Conservation (phyloP, 92 coral and sea anemone species). For the Palythoa heliodiscus region DNA sequence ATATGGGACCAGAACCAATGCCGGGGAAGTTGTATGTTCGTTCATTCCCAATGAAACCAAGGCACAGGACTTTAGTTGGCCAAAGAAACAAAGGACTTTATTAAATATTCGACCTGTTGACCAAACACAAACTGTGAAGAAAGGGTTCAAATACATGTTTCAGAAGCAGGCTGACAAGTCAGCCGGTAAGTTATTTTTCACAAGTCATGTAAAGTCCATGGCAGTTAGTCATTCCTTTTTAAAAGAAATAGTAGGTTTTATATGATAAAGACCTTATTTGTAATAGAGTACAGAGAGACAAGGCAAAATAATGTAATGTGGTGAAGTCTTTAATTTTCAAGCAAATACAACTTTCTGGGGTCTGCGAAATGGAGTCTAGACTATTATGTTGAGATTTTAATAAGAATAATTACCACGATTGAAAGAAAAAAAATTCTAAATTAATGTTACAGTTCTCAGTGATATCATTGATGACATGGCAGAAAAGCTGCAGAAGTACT, state of each 20-base stretch:
- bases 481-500: conserved; percentile 66
- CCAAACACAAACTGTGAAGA: conserved; percentile 61
- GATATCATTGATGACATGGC: conserved; percentile 91
- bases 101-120: conserved; percentile 60
- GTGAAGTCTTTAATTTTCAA: too few species aligned
- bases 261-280: too few species aligned
- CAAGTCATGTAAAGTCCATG: not conserved
- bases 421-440: not conserved
- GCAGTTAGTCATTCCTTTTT: too few species aligned
- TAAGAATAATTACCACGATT: too few species aligned
- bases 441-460: conserved; percentile 69
- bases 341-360: not conserved
- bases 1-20: conserved; percentile 84
- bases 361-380: not conserved
- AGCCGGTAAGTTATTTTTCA: conserved; percentile 54
- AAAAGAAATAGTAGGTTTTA: too few species aligned
- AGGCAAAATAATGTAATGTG: too few species aligned
- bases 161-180: conserved; percentile 92
- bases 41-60: conserved; percentile 59
- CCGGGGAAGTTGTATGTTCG: conserved; percentile 90
- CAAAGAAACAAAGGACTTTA: conserved; percentile 46
- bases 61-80: conserved; percentile 44
- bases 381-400: not conserved
- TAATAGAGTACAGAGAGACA: too few species aligned
- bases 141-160: conserved; percentile 89